phyloP scores from a whole-genome alignment of 2,797 vertebrate species.

The Crocidura indochinensis region DNA sequence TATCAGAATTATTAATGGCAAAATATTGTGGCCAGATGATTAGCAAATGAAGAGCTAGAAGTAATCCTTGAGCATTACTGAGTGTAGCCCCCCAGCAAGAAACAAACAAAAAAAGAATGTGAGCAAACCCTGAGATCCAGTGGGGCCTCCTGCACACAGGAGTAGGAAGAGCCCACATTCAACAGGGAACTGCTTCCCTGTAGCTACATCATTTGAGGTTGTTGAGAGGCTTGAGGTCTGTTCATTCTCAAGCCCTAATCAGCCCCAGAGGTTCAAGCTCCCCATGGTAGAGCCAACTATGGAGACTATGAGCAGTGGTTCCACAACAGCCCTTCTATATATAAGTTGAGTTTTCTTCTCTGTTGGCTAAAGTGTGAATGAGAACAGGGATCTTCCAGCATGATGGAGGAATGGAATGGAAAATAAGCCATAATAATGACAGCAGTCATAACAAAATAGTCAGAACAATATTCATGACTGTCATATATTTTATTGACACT shows the following conservation, averaged over 20 bases:
- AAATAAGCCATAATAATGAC: background rate
- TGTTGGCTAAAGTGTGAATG: background rate
- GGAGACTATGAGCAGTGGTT: background rate
- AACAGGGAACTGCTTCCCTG: background rate
- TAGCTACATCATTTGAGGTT: background rate
- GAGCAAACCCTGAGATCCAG: background rate
- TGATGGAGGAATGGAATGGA: background rate
- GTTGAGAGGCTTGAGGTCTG: no score
- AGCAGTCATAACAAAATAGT: background rate
- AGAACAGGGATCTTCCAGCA: conserved; percentile 21
- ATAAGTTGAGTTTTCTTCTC: conserved; percentile 34
- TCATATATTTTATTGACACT: background rate
- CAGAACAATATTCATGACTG: background rate
- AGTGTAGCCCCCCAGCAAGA: no score
- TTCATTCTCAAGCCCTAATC: background rate
- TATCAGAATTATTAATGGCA: background rate
- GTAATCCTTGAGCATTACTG: no score
- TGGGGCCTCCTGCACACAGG: background rate
- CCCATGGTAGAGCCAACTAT: background rate
- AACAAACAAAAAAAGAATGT: background rate
- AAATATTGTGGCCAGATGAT: no score
- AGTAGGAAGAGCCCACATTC: background rate
- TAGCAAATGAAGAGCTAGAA: no score
- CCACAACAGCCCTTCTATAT: background rate
- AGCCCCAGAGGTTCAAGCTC: background rate